phyloP scores from a whole-genome alignment of 2,113 vertebrate species.

The Passer montanus region DNA sequence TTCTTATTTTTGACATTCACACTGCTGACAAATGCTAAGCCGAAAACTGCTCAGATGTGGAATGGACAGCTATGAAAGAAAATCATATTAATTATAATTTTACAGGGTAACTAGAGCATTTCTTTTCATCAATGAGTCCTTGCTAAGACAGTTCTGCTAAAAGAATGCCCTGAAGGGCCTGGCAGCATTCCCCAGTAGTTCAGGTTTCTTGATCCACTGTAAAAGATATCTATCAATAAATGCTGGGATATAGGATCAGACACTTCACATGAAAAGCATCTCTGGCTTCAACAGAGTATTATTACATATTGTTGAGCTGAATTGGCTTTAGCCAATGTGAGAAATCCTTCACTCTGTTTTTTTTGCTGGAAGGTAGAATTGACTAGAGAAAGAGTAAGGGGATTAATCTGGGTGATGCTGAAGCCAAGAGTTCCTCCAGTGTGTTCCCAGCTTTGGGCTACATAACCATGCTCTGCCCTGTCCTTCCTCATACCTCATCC shows the following conservation, averaged over 20 bases:
- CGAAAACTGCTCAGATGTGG: neutral
- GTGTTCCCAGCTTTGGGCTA: neutral
- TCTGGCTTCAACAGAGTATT: neutral
- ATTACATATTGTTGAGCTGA: neutral
- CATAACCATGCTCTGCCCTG: rapidly evolving
- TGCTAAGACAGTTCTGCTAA: neutral
- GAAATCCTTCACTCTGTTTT: neutral
- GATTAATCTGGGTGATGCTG: neutral
- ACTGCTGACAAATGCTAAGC: conserved; percentile 4
- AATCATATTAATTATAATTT: conserved; percentile 44
- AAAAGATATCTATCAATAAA: neutral
- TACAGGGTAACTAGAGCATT: conserved; percentile 35
- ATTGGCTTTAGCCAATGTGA: neutral
- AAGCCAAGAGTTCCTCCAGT: neutral
- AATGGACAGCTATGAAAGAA: conserved; percentile 2
- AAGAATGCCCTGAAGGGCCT: conserved; percentile 16
- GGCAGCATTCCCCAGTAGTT: conserved; percentile 10
- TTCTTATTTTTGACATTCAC: conserved; percentile 18
- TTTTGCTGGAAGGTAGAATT: neutral
- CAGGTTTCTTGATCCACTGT: conserved; percentile 6
- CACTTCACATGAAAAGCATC: neutral
- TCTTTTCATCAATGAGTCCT: conserved; percentile 49
- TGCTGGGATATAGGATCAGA: neutral
- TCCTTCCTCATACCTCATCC: neutral
- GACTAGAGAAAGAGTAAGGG: neutral